Evolutionary conservation across 1,140 invertebrate species (phyloP), one percentile per base, ranked within the genome.

Genomic region (Maniola jurtina): DNA sequence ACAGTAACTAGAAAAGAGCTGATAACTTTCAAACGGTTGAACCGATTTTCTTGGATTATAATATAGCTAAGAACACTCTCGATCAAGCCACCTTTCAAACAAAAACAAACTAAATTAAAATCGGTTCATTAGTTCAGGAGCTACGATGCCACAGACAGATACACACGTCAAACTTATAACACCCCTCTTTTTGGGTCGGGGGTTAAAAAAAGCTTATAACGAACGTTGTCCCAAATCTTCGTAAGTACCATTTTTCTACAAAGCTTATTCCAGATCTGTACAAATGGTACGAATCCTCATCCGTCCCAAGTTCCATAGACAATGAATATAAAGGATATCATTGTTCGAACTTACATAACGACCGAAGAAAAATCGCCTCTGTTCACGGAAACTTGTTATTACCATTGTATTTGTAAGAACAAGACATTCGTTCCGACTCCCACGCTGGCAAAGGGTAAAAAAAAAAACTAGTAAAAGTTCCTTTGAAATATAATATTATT

Each of bases 291-390:
- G 6, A 8, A 52, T 25, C 15, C 48, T 15, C 13, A 10, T 4
- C 13, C 11, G 16, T 11, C 48, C 25, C 15, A 9, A 56, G 9
- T n/a, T 10, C 52, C 25, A 52, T 33, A 65, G 47, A 65, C 64
- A 65, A 59, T 58, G 42, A 50, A 14, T 7, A 40, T 36, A 54
- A 65, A 48, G 47, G 64, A 59, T 59, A 65, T 60, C 57, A 65
- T 65, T 65, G 56, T 65, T 52, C 11, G 38, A 59, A 59, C 50
- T 15, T 47, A 14, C 25, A 14, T 55, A 45, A 33, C 16, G 54
- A 35, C 25, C 11, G 10, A 35, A 59, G 64, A 60, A 54, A 63
- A 59, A 60, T 59, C 50, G 56, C n/a, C 25, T 47, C 14, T 48
- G 15, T 65, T 65, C 47, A 16, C 33, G 56, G 14, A 52, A 33